Percentiles rank a stretch among this genome's conserved stretches.
Evolutionary conservation across 2,888 invertebrate species (phyloP).

Genomic region (Elegia similella): DNA sequence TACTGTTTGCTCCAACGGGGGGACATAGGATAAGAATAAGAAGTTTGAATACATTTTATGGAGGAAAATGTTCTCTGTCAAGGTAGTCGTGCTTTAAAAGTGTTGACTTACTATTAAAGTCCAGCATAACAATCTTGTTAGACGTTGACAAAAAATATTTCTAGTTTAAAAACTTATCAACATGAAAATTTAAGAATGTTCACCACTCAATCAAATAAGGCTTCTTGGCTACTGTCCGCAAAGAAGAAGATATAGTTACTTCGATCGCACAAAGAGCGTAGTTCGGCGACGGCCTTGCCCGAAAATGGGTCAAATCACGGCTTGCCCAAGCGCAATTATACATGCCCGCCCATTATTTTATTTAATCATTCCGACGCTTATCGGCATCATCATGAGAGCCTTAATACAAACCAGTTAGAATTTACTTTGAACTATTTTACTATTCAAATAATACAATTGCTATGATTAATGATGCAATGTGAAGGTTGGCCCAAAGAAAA

Average conservation of each 20-base stretch:
- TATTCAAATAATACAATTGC: conserved; percentile 12
- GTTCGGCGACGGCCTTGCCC: conserved; percentile 65
- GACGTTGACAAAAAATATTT: too few species aligned
- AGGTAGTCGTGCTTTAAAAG: too few species aligned
- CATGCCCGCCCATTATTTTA: conserved; percentile 64
- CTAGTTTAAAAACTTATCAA: background rate
- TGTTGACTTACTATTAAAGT: too few species aligned
- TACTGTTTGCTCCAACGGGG: too few species aligned
- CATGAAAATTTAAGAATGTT: background rate
- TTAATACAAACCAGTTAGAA: conserved; percentile 14
- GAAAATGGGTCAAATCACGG: conserved; percentile 62
- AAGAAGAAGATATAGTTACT: conserved; percentile 38
- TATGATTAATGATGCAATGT: conserved; percentile 6
- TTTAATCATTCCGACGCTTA: conserved; percentile 60
- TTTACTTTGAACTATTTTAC: conserved; percentile 6
- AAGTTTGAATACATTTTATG: too few species aligned
- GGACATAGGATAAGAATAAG: too few species aligned
- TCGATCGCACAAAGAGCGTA: conserved; percentile 39
- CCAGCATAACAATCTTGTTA: too few species aligned
- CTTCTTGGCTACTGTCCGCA: conserved; percentile 27
- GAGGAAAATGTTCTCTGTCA: too few species aligned
- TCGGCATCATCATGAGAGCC: conserved; percentile 43
- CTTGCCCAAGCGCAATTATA: conserved; percentile 69
- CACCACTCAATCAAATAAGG: conserved; percentile 13
- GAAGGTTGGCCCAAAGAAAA: background rate